phyloP scores from a whole-genome alignment of 2,113 vertebrate genomes.

The Pedetes capensis region DNA sequence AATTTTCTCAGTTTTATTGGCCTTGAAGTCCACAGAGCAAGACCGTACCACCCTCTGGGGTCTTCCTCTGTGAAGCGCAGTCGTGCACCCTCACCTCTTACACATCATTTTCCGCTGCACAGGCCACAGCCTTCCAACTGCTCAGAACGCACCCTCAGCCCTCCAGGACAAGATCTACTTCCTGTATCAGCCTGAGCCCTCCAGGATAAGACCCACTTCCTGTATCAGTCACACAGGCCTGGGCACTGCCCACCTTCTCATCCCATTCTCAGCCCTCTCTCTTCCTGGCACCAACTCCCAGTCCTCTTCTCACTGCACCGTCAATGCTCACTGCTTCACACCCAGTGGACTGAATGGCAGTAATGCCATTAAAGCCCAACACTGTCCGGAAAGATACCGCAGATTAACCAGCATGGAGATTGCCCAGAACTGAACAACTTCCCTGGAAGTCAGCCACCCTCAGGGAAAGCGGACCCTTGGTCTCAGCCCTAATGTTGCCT shows the following conservation, averaged over 20 bases:
- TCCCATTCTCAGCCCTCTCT: too few species aligned
- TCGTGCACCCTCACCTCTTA: accelerated
- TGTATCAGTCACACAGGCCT: accelerated
- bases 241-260: accelerated
- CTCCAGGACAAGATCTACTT: neutral
- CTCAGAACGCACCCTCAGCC: too few species aligned
- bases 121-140: neutral
- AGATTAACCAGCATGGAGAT: neutral
- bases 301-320: too few species aligned
- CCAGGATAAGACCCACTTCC: neutral
- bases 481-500: neutral
- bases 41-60: accelerated
- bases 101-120: accelerated
- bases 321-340: too few species aligned
- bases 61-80: neutral
- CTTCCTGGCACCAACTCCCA: neutral
- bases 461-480: neutral
- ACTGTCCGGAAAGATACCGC: accelerated
- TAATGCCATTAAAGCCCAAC: too few species aligned
- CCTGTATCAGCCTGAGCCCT: too few species aligned
- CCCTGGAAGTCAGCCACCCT: neutral
- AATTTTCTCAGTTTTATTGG: neutral
- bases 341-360: neutral
- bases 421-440: neutral
- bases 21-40: neutral